phyloP scores from a whole-genome alignment of 1,140 invertebrate genomes.

The Ceratosolen solmsi region DNA sequence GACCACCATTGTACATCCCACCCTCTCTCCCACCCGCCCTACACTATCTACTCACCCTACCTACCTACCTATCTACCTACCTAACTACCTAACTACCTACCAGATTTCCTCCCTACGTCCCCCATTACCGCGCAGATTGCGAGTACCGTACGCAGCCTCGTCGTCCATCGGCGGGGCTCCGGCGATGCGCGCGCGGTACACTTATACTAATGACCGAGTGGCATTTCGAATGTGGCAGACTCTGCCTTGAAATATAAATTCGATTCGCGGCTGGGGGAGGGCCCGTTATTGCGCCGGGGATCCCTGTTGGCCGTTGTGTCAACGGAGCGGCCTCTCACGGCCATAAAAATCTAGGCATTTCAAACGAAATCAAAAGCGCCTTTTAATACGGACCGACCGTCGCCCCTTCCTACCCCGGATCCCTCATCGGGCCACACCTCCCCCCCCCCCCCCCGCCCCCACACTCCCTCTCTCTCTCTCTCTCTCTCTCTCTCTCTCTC shows the following conservation, averaged over 20 bases:
- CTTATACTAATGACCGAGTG: conserved; percentile 19
- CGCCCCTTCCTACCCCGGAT: too few relatives aligned
- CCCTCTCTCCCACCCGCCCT: too few relatives aligned
- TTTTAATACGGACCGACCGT: background rate
- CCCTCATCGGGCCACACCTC: too few relatives aligned
- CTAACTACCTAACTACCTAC: too few relatives aligned
- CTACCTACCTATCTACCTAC: too few relatives aligned
- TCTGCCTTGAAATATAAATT: background rate
- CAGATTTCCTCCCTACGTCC: background rate
- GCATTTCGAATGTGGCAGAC: background rate
- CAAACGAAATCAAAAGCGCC: conserved; percentile 23
- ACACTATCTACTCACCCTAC: too few relatives aligned
- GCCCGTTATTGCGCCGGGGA: background rate
- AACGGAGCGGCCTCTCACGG: background rate
- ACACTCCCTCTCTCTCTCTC: too few relatives aligned
- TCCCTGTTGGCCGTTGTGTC: background rate
- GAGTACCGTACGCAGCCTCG: background rate
- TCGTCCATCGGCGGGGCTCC: background rate
- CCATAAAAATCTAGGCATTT: background rate
- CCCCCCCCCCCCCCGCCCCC: too few relatives aligned
- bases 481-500: too few relatives aligned
- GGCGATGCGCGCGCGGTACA: background rate
- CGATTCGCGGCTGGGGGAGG: background rate
- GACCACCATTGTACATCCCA: too few relatives aligned
- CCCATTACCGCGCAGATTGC: background rate